These are phyloP conservation scores for Ericerus pela DNA, from an alignment of 1,140 invertebrate species.

Conservation along the genomic window DNA sequence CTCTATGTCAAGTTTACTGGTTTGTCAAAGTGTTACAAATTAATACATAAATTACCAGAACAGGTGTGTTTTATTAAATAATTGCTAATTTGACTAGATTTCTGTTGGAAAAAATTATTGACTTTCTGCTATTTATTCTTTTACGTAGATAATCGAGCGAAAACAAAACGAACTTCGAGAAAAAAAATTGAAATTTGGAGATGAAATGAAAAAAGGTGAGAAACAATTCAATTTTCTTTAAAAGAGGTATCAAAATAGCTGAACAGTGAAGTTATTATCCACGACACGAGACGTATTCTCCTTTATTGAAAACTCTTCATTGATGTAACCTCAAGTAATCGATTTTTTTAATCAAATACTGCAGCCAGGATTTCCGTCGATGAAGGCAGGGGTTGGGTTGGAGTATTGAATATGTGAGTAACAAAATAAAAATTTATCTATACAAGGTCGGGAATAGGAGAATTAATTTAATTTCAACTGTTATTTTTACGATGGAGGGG, in stretches of 20 bases:
- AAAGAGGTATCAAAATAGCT: too few relatives aligned
- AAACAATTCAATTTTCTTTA: neutral
- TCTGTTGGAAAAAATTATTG: neutral
- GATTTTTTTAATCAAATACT: neutral
- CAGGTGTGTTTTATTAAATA: constrained; percentile 12
- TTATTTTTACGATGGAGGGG: too few relatives aligned
- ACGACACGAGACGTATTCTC: too few relatives aligned
- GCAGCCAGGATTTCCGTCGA: neutral
- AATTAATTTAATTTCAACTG: too few relatives aligned
- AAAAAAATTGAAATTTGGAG: neutral
- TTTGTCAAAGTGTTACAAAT: constrained; percentile 19
- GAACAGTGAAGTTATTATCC: too few relatives aligned
- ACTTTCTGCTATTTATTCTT: neutral
- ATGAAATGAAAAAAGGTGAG: neutral
- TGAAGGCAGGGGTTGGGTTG: too few relatives aligned
- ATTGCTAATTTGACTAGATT: neutral
- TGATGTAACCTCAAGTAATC: neutral
- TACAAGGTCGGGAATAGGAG: too few relatives aligned
- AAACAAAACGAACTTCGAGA: neutral
- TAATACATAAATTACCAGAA: constrained; percentile 21
- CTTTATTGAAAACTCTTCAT: too few relatives aligned
- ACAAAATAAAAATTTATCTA: too few relatives aligned
- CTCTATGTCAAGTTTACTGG: constrained; percentile 18
- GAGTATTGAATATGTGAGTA: too few relatives aligned
- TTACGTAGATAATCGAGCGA: neutral